These are phyloP conservation scores for Mola mola DNA, from an alignment of 2,113 vertebrate genomes.

Conservation along the genomic window DNA sequence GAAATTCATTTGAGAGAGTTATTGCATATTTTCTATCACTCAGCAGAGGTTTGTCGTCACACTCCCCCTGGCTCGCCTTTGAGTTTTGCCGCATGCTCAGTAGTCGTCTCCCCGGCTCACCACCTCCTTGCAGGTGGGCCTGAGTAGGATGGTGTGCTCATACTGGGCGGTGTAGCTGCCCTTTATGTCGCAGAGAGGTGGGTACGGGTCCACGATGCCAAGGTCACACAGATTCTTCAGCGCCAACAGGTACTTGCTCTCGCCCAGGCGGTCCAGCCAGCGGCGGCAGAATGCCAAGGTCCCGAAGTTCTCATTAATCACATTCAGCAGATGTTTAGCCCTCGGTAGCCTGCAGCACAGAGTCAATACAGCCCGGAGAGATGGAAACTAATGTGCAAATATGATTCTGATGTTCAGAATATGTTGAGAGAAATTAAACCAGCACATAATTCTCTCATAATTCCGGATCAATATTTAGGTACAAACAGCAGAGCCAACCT, in stretches of 20 bases:
- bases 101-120: constrained; percentile 99
- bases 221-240: constrained; percentile 99
- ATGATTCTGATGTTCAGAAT: too few species aligned
- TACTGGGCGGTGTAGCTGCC: constrained; percentile 99
- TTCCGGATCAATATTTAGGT: too few species aligned
- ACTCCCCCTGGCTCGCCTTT: constrained; percentile 32
- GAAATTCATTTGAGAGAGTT: constrained; percentile 44
- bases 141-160: constrained; percentile 97
- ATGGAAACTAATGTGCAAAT: too few species aligned
- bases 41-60: constrained; percentile 44
- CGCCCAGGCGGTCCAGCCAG: constrained; percentile 98
- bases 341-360: constrained; percentile 87
- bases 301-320: constrained; percentile 98
- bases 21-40: constrained; percentile 69
- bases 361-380: neutral
- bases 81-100: constrained; percentile 71
- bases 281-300: constrained; percentile 98
- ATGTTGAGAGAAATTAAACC: neutral
- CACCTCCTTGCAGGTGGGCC: constrained; percentile 99
- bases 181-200: constrained; percentile 96
- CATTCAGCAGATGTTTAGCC: constrained; percentile 96
- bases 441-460: neutral
- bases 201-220: constrained; percentile 97
- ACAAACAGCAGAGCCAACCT: constrained; percentile 77
- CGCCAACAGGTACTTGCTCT: constrained; percentile 99